Percentiles rank a stretch among this genome's conserved stretches.
Conservation (phyloP, 2,797 vertebrate genomes). For the Manis javanica region DNA sequence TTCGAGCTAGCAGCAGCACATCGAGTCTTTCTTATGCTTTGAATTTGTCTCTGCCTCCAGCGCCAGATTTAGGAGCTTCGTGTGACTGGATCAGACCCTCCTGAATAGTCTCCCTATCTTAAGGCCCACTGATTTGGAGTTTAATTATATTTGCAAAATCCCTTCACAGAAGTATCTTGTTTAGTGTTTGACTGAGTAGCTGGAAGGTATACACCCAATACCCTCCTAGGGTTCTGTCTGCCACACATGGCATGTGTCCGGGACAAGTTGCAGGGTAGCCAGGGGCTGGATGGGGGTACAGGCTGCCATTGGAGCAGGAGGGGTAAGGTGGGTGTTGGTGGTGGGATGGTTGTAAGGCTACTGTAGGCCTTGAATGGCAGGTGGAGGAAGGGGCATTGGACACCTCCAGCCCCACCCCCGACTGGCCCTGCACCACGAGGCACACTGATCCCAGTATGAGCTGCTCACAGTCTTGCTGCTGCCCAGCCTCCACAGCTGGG, state of each 20-base stretch:
- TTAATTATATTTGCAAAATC: background rate
- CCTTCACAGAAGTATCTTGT: background rate
- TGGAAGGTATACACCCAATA: background rate
- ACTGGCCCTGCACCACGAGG: background rate
- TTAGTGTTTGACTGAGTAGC: background rate
- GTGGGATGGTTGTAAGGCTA: background rate
- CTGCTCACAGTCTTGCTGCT: background rate
- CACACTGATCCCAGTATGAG: background rate
- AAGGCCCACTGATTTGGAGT: background rate
- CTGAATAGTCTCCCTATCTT: background rate
- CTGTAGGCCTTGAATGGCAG: background rate
- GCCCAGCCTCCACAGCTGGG: background rate
- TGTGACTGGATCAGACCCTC: background rate
- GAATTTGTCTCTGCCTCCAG: background rate
- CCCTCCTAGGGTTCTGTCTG: background rate
- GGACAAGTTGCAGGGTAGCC: background rate
- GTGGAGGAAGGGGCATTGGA: background rate
- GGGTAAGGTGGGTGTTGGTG: background rate
- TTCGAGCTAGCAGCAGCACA: background rate
- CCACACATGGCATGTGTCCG: background rate
- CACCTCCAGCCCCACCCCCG: background rate
- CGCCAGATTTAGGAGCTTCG: background rate
- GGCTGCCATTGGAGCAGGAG: background rate
- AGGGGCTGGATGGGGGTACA: fast-evolving
- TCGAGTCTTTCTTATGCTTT: background rate